Evolutionary conservation across 2,797 vertebrate genomes (phyloP), one percentile per base, ranked within the genome.

Genomic region (Spinus olivaceus): DNA sequence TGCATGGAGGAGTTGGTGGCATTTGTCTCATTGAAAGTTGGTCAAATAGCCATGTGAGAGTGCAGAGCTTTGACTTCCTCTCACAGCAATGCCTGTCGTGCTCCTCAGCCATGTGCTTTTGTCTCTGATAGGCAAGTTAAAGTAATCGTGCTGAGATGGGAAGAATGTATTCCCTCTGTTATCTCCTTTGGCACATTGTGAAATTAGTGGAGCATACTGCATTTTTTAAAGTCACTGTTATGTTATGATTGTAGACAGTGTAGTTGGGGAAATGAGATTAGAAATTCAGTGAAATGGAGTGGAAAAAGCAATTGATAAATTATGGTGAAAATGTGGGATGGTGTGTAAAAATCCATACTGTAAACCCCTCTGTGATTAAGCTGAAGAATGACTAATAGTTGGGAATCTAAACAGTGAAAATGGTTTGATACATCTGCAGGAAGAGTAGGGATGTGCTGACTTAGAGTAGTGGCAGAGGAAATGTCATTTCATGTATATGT

Each of bases 251-350:
- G 33, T 96, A 96, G 91, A 76, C 73, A 85, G 64, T 86, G 66
- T 95, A 94, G 94, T 97, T 89, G 94, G 87, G 96, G 94, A 97
- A 97, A 96, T 96, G 92, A 96, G 90, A 96, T 96, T 95, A 97
- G 89, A 95, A 85, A 92, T 92, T 96, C 94, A 93, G 96, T 95
- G 97, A 97, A 97, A 94, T 96, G 91, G 95, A 86, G 92, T 96
- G 92, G 96, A 97, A 97, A 96, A 96, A 94, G 77, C 79, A 70
- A 91, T 96, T 97, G 95, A 91, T 97, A 96, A 97, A 86, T 96
- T 87, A 89, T 64, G 76, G 86, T 95, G 84, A 91, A 97, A 96
- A 94, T 94, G 79, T 93, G 90, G 88, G 83, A 82, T 77, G 81
- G 74, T 90, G 95, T 97, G 95, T 92, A 88, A 97, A 97, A 97